Evolutionary conservation across 2,113 vertebrate species (phyloP).

Genomic region (Pogonocichla stellata): DNA sequence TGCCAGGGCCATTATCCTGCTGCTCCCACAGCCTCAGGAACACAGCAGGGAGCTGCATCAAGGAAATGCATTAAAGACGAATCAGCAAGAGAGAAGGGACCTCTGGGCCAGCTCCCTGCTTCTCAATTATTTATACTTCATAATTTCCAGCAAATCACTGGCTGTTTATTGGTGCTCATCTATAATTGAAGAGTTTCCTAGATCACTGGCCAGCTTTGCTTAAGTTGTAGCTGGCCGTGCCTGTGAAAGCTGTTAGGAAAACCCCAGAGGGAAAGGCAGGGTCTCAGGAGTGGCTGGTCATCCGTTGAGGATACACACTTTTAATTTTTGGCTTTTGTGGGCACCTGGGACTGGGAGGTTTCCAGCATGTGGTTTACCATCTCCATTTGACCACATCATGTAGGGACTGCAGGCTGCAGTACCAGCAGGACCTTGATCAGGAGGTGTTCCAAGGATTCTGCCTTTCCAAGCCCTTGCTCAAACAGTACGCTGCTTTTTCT

Average conservation of each 20-base stretch:
- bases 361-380: slow-evolving; percentile 76
- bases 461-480: neutral
- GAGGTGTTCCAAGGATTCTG: neutral
- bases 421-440: neutral
- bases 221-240: slow-evolving; percentile 62
- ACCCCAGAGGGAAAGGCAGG: slow-evolving; percentile 43
- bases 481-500: neutral
- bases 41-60: slow-evolving; percentile 68
- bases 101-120: slow-evolving; percentile 63
- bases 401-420: neutral
- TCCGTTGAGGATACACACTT: slow-evolving; percentile 75
- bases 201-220: slow-evolving; percentile 75
- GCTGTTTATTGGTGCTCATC: slow-evolving; percentile 80
- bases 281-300: slow-evolving; percentile 75
- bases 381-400: slow-evolving; percentile 46
- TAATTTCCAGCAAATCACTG: slow-evolving; percentile 82
- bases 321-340: slow-evolving; percentile 83
- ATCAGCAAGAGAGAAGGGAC: slow-evolving; percentile 70
- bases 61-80: slow-evolving; percentile 78
- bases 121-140: slow-evolving; percentile 81
- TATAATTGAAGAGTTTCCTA: slow-evolving; percentile 82
- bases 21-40: slow-evolving; percentile 37
- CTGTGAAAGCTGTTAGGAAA: slow-evolving; percentile 74
- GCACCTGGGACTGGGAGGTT: slow-evolving; percentile 71
- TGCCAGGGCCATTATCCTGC: slow-evolving; percentile 31